Evolutionary conservation across 2,113 vertebrate genomes (phyloP), one percentile per base, ranked within the genome.

Genomic region (Dasyornis broadbenti): DNA sequence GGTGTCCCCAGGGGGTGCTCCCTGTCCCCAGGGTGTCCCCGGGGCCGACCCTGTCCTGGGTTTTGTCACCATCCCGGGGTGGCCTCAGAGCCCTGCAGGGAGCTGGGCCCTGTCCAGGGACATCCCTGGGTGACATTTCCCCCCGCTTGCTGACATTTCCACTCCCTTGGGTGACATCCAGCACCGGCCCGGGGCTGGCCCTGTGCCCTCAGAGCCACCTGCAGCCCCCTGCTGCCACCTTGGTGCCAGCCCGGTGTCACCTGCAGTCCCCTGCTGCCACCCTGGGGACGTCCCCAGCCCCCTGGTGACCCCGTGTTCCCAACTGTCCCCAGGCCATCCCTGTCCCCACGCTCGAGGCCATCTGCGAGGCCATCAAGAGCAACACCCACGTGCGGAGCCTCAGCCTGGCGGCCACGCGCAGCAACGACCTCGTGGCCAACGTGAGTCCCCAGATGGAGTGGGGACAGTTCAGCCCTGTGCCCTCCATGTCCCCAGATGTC

Each of bases 391-490:
- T 99, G 50, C 98, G 98, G 94, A 98, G 81, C 93, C 97, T 99
- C 96, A 99, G 99, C 94, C 98, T 99, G 68, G 99, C 98, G 12
- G 99, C 98, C 17, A 99, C 99, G 9, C 98, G 98, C 52, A 99
- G 99, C 94, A 99, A 99, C 4, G 99, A 99, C 97, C 99, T 98
- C 0, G 98, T 99, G 78, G 99, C 99, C 88, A 97, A 90, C 3
- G 99, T 99, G 97, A 99, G 99, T 65, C 72, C 65, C 80, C 57
- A 2, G 0, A n/a, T n/a, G n/a, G n/a, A n/a, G n/a, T n/a, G n/a
- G n/a, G 13, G 57, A n/a, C 56, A n/a, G n/a, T 35, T n/a, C n/a
- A n/a, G n/a, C n/a, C n/a, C n/a, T 18, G 31, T 50, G 11, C 22
- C 53, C 53, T 18, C 53, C 11, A 0, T 10, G 80, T 82, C 66